phyloP scores from a whole-genome alignment of 2,113 vertebrate species.

The Scolopax mira region DNA sequence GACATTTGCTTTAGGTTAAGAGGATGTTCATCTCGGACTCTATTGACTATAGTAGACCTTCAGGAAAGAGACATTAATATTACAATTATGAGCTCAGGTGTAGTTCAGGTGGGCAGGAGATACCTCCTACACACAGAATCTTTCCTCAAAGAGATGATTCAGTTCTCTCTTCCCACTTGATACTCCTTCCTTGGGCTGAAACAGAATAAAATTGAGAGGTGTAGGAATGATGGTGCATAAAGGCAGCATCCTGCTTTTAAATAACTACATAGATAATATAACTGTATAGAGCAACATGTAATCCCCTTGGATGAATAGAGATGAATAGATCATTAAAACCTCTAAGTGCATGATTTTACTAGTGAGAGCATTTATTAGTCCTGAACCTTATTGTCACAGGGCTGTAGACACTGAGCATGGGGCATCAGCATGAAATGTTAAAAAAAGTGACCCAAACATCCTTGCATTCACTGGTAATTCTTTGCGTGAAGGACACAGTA shows the following conservation, averaged over 20 bases:
- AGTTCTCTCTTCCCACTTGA: neutral
- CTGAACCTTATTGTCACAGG: too few species aligned
- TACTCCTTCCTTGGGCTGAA: neutral
- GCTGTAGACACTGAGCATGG: too few species aligned
- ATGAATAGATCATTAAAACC: neutral
- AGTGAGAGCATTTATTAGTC: too few species aligned
- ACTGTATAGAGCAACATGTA: neutral
- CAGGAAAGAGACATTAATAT: neutral
- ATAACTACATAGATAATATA: neutral
- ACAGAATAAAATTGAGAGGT: neutral
- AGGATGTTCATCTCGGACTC: neutral
- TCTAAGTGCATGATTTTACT: too few species aligned
- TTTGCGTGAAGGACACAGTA: neutral
- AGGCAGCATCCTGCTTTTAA: neutral
- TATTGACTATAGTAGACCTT: neutral
- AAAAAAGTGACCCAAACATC: neutral
- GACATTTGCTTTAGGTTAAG: neutral
- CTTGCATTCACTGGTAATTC: neutral
- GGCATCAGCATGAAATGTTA: neutral
- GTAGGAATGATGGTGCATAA: neutral
- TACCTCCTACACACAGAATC: neutral
- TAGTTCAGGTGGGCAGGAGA: neutral
- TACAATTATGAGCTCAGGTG: neutral
- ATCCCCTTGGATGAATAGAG: neutral
- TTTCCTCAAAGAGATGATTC: neutral